phyloP scores from a whole-genome alignment of 2,888 invertebrate genomes.

The Lottia gigantea region DNA sequence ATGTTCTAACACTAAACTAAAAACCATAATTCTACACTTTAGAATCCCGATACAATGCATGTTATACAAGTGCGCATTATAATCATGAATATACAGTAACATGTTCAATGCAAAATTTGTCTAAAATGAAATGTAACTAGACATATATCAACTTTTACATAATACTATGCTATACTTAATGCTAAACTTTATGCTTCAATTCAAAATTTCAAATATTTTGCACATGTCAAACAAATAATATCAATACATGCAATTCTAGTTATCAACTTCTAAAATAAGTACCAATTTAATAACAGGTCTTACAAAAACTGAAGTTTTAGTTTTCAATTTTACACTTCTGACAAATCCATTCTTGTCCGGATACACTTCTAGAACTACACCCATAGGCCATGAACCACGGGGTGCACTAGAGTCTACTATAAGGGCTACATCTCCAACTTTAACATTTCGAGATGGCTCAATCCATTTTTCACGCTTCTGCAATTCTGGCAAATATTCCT shows the following conservation, averaged over 20 bases:
- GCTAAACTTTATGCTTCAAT: no score
- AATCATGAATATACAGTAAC: no score
- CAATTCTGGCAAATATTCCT: constrained; percentile 18
- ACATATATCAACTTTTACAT: no score
- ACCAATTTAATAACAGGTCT: constrained; percentile 18
- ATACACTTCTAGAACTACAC: constrained; percentile 12
- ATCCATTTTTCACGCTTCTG: constrained; percentile 22
- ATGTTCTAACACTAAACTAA: constrained; percentile 5
- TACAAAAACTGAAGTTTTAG: constrained; percentile 6
- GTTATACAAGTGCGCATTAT: not conserved
- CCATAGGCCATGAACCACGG: constrained; percentile 20
- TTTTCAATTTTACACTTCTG: constrained; percentile 8
- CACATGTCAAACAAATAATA: no score
- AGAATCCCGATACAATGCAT: not conserved
- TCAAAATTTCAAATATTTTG: no score
- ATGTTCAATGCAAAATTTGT: not conserved
- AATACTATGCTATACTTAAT: no score
- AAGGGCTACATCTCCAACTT: constrained; percentile 18
- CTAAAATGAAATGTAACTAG: not conserved
- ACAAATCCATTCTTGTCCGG: constrained; percentile 20
- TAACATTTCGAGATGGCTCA: not conserved
- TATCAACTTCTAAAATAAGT: constrained; percentile 15
- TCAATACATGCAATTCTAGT: not conserved
- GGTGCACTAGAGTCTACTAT: constrained; percentile 13
- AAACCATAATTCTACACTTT: not conserved